Percentiles rank a stretch among this genome's conserved stretches.
phyloP scores from a whole-genome alignment of 1,140 invertebrate species.

The Aphelenchoides fujianensis region DNA sequence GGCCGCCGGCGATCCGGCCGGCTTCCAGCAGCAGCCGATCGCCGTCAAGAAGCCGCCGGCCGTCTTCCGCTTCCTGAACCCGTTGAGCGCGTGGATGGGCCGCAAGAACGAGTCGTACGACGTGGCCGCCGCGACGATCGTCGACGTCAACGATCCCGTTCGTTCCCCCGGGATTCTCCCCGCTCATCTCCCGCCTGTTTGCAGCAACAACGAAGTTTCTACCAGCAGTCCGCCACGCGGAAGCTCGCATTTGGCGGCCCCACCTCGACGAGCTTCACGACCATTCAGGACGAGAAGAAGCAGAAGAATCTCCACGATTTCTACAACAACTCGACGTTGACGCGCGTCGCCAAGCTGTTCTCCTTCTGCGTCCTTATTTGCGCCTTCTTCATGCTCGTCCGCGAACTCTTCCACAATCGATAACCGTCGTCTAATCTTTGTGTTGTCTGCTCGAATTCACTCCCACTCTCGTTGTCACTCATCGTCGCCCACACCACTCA shows the following conservation, averaged over 20 bases:
- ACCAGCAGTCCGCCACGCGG: constrained; percentile 22
- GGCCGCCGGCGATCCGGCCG: background rate
- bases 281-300: constrained; percentile 27
- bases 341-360: constrained; percentile 23
- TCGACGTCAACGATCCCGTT: background rate
- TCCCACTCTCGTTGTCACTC: too few relatives aligned
- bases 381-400: constrained; percentile 20
- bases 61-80: background rate
- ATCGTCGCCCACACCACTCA: too few relatives aligned
- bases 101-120: constrained; percentile 8
- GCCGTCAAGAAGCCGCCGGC: background rate
- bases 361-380: constrained; percentile 16
- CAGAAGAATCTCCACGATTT: constrained; percentile 19
- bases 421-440: constrained; percentile 29
- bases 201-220: background rate
- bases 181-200: background rate
- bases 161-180: background rate
- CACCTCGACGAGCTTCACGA: background rate
- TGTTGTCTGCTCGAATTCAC: too few relatives aligned
- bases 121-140: background rate
- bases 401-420: constrained; percentile 25
- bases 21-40: background rate
- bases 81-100: background rate
- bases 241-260: constrained; percentile 13
- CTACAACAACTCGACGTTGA: constrained; percentile 26